Base-by-base conservation (phyloP, 2,797 vertebrate species). In the Salmo trutta region DNA sequence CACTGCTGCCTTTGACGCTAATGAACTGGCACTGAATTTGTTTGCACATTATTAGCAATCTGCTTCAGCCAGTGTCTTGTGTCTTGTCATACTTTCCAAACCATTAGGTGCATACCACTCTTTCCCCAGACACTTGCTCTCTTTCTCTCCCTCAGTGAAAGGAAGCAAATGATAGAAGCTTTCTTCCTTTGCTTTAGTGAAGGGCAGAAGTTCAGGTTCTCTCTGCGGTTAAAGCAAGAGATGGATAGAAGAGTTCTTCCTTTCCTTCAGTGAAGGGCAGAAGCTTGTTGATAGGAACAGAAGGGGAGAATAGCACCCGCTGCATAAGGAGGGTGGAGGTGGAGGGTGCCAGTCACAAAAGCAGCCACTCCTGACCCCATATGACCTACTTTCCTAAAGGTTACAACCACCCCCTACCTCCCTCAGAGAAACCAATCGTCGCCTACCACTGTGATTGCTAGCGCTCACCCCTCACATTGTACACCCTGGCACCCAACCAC, bases 31-130 rank as follows among this genome's bases (percentile, higher is more conserved):
- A 85, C 76, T 76, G 78, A 54, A 90, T 88, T 27, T 89, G 88
- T 88, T 88, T 91, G 89, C 83, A 82, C 83, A 88, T 71, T 82
- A 89, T 90, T 86, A 91, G 89, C 89, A 86, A 81, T 85, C 77
- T 88, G 83, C 90, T 91, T 72, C 36, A 36, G 24, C 88, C 89
- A 81, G 74, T 86, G 81, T 84, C 77, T 71, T 78, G 86, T 85
- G 75, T 85, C 76, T 91, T 83, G 86, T 88, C 86, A 86, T 89
- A 67, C 62, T 21, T 19, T 59, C 21, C n/a, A 21, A 64, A 21
- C 12, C 62, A 4, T 17, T 64, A 6, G 7, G n/a, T 27, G 8
- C 21, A 27, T 65, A 24, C 19, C 59, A 64, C 59, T 64, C 24
- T 4, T 66, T 47, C 64, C 41, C 41, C 31, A 79, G 73, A 73